Conservation (phyloP, 2,113 vertebrate genomes). For the Bolborhynchus lineola region DNA sequence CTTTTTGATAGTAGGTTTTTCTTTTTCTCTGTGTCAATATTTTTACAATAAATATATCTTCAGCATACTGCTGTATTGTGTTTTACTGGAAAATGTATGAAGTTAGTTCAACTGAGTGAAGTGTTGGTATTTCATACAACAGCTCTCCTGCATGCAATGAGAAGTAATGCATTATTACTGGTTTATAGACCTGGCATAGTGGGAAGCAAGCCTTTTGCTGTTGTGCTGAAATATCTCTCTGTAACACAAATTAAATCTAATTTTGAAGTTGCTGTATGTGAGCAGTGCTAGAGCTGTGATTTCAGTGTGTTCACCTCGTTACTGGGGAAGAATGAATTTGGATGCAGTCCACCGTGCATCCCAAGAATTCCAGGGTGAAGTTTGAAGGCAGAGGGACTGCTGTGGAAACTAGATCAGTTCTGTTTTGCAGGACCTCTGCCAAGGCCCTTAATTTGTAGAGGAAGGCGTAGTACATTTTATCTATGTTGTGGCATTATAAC, state of each 20-base stretch:
- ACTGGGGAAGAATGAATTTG: neutral
- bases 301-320: neutral
- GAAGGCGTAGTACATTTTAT: neutral
- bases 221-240: neutral
- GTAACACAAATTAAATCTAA: neutral
- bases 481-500: neutral
- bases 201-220: neutral
- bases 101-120: neutral
- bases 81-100: neutral
- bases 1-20: neutral
- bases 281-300: neutral
- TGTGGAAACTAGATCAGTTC: neutral
- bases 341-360: accelerated
- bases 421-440: neutral
- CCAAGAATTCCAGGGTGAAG: neutral
- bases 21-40: neutral
- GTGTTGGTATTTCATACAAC: neutral
- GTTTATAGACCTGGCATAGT: neutral
- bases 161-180: neutral
- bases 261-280: neutral
- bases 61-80: neutral
- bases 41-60: neutral
- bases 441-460: neutral
- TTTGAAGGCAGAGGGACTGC: neutral
- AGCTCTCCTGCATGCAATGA: neutral